Conservation (phyloP, 2,797 vertebrate species). For the Anas georgica region DNA sequence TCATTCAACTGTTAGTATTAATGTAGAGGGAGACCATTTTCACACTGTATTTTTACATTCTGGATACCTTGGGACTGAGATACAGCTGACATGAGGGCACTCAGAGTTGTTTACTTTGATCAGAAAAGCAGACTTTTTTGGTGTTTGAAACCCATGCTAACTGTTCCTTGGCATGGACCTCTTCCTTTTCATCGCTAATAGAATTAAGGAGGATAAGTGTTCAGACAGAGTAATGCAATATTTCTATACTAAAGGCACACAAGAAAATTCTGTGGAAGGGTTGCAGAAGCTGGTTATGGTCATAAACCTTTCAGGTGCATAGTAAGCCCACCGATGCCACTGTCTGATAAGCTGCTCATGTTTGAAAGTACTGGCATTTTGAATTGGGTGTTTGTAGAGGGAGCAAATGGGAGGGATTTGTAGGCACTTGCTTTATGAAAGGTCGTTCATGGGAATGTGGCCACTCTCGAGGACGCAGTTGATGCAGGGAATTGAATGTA, state of each 20-base stretch:
- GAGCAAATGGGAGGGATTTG: not conserved
- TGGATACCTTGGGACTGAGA: not conserved
- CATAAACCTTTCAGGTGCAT: not conserved
- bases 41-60: not conserved
- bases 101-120: not conserved
- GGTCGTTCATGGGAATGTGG: not conserved
- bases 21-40: not conserved
- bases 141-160: not conserved
- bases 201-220: not conserved
- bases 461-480: not conserved
- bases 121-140: not conserved
- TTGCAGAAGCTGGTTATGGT: not conserved
- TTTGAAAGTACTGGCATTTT: not conserved
- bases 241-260: rapidly evolving
- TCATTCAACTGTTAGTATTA: not conserved
- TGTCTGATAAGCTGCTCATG: not conserved
- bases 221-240: not conserved
- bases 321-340: not conserved
- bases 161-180: rapidly evolving
- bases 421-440: not conserved
- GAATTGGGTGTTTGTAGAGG: not conserved
- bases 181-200: not conserved
- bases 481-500: not conserved
- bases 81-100: not conserved
- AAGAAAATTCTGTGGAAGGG: not conserved